Base-by-base conservation (phyloP, 2,888 invertebrate genomes). In the Lithophane socia region DNA sequence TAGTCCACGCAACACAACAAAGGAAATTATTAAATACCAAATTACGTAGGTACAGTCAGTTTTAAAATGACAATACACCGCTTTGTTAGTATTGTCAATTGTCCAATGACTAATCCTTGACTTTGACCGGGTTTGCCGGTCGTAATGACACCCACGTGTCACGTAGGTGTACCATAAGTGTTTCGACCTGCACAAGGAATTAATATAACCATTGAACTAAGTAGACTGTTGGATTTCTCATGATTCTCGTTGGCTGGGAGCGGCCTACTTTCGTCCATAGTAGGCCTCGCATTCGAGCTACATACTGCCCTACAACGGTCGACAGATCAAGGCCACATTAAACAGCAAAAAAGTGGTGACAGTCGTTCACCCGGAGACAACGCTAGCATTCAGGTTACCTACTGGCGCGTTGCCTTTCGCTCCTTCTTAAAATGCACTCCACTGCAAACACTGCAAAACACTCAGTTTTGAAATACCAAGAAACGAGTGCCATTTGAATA, bases 251-350 rank as follows among this genome's bases (percentile, higher is more conserved):
- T 85, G 88, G 73, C 87, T 94, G 93, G 94, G 94, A 94, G 91
- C 81, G 94, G 89, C 94, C 93, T 92, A 92, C 94, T 95, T 94
- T 94, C 93, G 88, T 91, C 92, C 90, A 90, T 88, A 92, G 90
- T 90, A 90, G 92, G 91, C 86, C 88, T 90, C 84, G 84, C 87
- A 90, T 87, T 86, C 83, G 82, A 87, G 88, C 88, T 86, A 90
- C 92, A 92, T 89, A 91, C 92, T 94, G 95, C 93, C 95, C 95
- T 94, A 95, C 94, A 94, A 87, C 80, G 85, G 84, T 78, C 88
- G 90, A 88, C 90, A 87, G 84, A 95, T 94, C 92, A 94, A 94
- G 95, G 94, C 89, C 94, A 91, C 87, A 88, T 87, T 82, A 78
- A 79, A 88, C 86, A 82, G 90, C 90, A 96, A 95, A 95, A 95